A percentile compares a stretch with the other conserved stretches of the same genome.
Conservation (phyloP, 1,140 invertebrate genomes). For the Zaprionus gabonicus region DNA sequence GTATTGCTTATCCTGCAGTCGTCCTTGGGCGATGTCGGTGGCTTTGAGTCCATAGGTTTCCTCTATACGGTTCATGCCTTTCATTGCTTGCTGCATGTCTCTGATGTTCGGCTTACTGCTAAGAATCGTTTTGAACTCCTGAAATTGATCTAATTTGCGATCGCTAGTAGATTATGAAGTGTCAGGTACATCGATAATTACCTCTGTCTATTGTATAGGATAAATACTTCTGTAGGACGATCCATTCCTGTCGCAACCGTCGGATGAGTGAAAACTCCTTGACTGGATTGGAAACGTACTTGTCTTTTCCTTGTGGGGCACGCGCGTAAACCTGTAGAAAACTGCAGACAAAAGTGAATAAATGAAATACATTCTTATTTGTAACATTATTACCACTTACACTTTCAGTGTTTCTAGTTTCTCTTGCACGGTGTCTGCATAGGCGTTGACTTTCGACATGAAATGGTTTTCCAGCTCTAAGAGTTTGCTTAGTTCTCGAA, state of each 20-base stretch:
- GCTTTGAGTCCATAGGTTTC: constrained; percentile 97
- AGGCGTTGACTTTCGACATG: constrained; percentile 28
- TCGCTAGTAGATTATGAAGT: not conserved
- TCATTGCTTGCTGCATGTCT: constrained; percentile 95
- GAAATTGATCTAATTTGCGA: constrained; percentile 73
- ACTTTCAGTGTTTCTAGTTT: constrained; percentile 40
- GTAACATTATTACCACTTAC: constrained; percentile 35
- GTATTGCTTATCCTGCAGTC: constrained; percentile 92
- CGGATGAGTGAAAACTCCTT: constrained; percentile 60
- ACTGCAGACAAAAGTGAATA: not conserved
- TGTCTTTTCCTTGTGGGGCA: constrained; percentile 88
- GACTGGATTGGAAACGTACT: constrained; percentile 59
- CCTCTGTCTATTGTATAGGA: constrained; percentile 76
- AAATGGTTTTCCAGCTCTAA: constrained; percentile 38
- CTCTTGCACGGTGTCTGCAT: constrained; percentile 32
- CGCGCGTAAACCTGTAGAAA: constrained; percentile 24
- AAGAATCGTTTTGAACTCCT: not conserved
- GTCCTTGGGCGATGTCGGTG: constrained; percentile 92
- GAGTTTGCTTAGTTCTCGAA: not conserved
- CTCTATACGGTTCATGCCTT: constrained; percentile 95
- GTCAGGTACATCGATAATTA: constrained; percentile 63
- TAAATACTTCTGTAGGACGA: constrained; percentile 42
- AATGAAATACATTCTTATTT: no score
- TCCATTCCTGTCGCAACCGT: constrained; percentile 61
- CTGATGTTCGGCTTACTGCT: constrained; percentile 27